Conservation (phyloP, 2,797 vertebrate genomes). For the Bradypodion ventrale region DNA sequence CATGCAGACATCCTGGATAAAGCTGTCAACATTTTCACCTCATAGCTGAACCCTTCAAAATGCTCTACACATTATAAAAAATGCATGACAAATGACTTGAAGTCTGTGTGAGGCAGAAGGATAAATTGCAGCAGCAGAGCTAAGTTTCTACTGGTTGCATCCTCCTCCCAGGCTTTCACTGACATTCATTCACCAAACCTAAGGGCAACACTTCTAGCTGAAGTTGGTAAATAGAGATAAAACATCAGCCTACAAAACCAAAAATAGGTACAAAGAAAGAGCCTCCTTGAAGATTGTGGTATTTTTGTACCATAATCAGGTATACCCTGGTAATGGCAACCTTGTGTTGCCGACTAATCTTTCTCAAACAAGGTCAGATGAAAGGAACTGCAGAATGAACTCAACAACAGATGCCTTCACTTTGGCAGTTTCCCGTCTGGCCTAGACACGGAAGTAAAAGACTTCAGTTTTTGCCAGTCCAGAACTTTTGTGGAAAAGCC, state of each 20-base stretch:
- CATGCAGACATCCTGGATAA: neutral
- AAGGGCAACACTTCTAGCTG: neutral
- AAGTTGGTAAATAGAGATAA: neutral
- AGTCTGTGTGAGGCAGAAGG: conserved; percentile 2
- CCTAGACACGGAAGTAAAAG: too few species aligned
- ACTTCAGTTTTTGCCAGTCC: conserved; percentile 1
- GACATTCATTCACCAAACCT: conserved; percentile 1
- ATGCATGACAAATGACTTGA: conserved; percentile 3
- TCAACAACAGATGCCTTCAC: too few species aligned
- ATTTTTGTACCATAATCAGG: too few species aligned
- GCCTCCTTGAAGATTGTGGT: too few species aligned
- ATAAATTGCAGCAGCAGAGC: conserved; percentile 19
- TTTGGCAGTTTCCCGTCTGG: too few species aligned
- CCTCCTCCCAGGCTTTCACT: neutral
- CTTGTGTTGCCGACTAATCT: too few species aligned
- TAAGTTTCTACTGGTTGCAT: neutral
- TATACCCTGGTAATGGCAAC: too few species aligned
- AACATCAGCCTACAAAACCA: conserved; percentile 19
- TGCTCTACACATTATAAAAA: conserved; percentile 33
- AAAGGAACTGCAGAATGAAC: too few species aligned
- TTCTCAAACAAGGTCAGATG: too few species aligned
- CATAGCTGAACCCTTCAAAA: conserved; percentile 26
- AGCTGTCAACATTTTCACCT: conserved; percentile 2
- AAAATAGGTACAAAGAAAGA: conserved; percentile 37
- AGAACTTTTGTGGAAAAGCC: conserved; percentile 48